Evolutionary conservation across 2,797 vertebrate genomes (phyloP).

Genomic region (Rhadinocentrus ornatus): DNA sequence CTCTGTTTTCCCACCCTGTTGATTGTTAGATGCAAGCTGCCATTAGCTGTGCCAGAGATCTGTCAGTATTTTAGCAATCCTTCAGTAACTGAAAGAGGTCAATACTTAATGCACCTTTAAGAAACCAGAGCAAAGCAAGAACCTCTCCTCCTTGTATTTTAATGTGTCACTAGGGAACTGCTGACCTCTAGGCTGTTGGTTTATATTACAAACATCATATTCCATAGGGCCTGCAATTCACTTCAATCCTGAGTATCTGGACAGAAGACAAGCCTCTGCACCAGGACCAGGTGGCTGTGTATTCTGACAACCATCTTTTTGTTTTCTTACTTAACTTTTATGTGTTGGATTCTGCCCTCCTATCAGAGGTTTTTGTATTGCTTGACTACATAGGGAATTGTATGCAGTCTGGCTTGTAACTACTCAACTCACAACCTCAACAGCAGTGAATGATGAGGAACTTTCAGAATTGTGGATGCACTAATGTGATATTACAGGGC

Average conservation of each 20-base stretch:
- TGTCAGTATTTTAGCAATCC: slow-evolving; percentile 23
- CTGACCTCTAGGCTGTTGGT: slow-evolving; percentile 46
- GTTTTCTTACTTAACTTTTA: slow-evolving; percentile 47
- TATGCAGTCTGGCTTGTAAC: slow-evolving; percentile 58
- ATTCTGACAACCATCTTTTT: slow-evolving; percentile 42
- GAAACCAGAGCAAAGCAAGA: slow-evolving; percentile 6
- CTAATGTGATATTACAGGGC: slow-evolving; percentile 54
- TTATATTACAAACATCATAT: slow-evolving; percentile 72
- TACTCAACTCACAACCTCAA: slow-evolving; percentile 49
- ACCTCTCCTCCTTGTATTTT: slow-evolving; percentile 23
- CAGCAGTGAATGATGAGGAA: slow-evolving; percentile 44
- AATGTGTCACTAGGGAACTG: slow-evolving; percentile 37
- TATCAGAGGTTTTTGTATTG: slow-evolving; percentile 42
- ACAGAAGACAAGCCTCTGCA: slow-evolving; percentile 76
- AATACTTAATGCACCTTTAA: slow-evolving; percentile 24
- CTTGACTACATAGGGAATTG: slow-evolving; percentile 38
- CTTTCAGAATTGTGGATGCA: slow-evolving; percentile 44
- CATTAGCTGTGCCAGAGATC: slow-evolving; percentile 20
- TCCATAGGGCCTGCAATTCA: slow-evolving; percentile 81
- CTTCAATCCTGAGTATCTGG: slow-evolving; percentile 85
- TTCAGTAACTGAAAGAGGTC: slow-evolving; percentile 26
- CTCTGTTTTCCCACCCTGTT: neutral
- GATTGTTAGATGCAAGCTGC: neutral
- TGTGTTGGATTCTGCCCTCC: slow-evolving; percentile 34
- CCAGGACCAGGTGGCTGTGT: slow-evolving; percentile 81